A percentile compares a stretch with the other conserved stretches of the same genome.
Conservation (phyloP, 2,888 invertebrate genomes). For the Chloroclystis v-ata region DNA sequence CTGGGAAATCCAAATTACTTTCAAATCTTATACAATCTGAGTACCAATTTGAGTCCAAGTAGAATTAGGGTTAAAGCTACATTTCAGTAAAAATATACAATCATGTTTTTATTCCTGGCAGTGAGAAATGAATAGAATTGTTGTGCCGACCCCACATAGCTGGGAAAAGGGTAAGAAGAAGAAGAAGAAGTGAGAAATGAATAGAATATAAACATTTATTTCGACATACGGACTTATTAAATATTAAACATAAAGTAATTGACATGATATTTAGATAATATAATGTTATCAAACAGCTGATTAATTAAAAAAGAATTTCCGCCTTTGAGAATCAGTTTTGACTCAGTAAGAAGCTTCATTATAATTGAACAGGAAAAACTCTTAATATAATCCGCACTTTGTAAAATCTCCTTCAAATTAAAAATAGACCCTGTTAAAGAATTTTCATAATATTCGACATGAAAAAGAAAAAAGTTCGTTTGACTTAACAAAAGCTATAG, state of each 20-base stretch:
- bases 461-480: background rate
- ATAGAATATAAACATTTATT: no score
- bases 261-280: no score
- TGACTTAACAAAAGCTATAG: no score
- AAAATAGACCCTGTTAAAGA: conserved; percentile 16
- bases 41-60: conserved; percentile 1
- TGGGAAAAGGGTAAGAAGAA: no score
- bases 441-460: conserved; percentile 14
- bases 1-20: conserved; percentile 34
- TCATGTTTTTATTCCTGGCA: no score
- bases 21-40: conserved; percentile 16
- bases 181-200: no score
- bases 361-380: background rate
- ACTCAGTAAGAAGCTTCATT: background rate
- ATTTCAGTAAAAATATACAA: conserved; percentile 4
- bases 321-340: no score
- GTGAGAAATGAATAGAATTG: no score
- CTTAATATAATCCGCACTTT: conserved; percentile 5
- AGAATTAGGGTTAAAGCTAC: background rate
- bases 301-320: background rate
- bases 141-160: no score
- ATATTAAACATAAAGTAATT: no score
- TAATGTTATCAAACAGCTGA: no score
- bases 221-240: no score
- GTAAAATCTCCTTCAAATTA: conserved; percentile 9